A percentile compares a stretch with the other conserved stretches of the same genome.
phyloP scores from a whole-genome alignment of 2,797 vertebrate species.

The Silurus lanzhouensis region DNA sequence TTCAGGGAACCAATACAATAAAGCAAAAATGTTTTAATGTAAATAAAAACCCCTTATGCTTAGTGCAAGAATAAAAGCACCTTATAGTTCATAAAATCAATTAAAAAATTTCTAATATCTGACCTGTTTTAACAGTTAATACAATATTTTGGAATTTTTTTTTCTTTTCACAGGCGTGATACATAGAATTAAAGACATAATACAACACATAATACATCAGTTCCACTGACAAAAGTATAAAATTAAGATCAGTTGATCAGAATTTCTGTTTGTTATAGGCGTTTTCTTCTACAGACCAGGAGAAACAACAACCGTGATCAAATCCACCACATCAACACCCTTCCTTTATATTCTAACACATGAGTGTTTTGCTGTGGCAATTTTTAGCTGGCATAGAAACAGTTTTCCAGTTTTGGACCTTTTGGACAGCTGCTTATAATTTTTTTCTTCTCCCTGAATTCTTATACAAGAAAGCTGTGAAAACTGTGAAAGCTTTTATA shows the following conservation, averaged over 20 bases:
- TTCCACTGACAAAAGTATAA: not conserved
- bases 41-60: not conserved
- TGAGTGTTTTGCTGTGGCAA: not conserved
- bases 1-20: not conserved
- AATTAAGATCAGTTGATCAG: not conserved
- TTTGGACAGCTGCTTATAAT: not conserved
- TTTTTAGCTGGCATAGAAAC: not conserved
- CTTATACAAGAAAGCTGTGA: not conserved
- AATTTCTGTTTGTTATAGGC: not conserved
- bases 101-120: not conserved
- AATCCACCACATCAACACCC: not conserved
- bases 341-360: not conserved
- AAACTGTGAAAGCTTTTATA: not conserved
- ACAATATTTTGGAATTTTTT: not conserved
- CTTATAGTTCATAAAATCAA: not conserved
- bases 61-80: not conserved
- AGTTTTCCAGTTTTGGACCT: not conserved
- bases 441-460: not conserved
- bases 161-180: not conserved
- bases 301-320: not conserved
- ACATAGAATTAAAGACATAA: not conserved
- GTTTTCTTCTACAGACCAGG: not conserved
- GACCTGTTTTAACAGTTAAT: not conserved
- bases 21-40: not conserved
- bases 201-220: not conserved